phyloP scores from a whole-genome alignment of 2,797 vertebrate species.

The Darevskia mixta region DNA sequence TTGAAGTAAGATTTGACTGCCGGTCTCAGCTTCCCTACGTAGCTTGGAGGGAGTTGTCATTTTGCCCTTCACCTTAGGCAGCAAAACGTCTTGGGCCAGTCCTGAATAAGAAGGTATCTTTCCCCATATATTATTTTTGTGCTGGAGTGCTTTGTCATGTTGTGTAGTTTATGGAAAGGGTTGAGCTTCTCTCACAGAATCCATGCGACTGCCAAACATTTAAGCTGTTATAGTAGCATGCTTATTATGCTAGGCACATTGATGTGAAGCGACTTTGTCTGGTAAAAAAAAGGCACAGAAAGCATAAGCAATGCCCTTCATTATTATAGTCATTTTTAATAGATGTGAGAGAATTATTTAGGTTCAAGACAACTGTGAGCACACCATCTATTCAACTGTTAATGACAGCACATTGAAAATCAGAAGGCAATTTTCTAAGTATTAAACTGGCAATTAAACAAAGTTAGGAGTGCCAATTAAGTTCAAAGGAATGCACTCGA shows the following conservation, averaged over 20 bases:
- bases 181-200: background rate
- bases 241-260: conserved; percentile 25
- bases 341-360: conserved; percentile 28
- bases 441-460: background rate
- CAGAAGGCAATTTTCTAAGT: background rate
- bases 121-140: background rate
- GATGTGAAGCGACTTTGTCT: background rate
- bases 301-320: background rate
- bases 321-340: conserved; percentile 6
- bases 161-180: background rate
- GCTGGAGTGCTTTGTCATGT: background rate
- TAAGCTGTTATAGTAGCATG: background rate
- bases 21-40: background rate
- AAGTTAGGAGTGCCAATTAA: background rate
- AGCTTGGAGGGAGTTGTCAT: background rate
- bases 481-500: background rate
- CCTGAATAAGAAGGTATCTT: background rate
- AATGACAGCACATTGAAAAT: background rate
- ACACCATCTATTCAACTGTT: background rate
- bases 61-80: background rate
- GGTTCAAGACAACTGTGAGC: background rate
- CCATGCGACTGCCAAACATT: background rate
- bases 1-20: background rate
- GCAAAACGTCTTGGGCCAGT: background rate
- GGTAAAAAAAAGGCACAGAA: background rate